A percentile compares a stretch with the other conserved stretches of the same genome.
Conservation (phyloP, 92 coral and sea anemone genomes). For the Palythoa grandis region DNA sequence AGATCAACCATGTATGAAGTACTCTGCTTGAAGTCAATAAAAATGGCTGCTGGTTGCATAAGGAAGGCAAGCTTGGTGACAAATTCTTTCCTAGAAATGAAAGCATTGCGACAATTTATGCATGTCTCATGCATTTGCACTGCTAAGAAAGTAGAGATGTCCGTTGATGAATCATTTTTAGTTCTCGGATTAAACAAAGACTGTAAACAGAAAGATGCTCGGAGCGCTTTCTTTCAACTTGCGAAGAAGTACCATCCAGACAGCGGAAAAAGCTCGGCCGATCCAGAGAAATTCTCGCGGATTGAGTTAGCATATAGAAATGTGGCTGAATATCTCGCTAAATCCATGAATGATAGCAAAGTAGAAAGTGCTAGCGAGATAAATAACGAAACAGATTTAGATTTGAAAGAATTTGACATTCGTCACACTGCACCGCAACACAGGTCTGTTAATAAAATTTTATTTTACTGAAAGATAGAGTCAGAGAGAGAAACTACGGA, state of each 20-base stretch:
- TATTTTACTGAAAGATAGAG: no score
- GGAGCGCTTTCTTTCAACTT: slow-evolving; percentile 24
- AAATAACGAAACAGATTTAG: neutral
- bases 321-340: slow-evolving; percentile 6
- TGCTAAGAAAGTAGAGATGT: neutral
- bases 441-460: neutral
- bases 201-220: slow-evolving; percentile 30
- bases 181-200: slow-evolving; percentile 25
- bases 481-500: no score
- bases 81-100: neutral
- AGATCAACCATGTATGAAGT: slow-evolving; percentile 1
- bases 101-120: slow-evolving; percentile 4
- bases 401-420: slow-evolving; percentile 37
- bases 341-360: neutral
- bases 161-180: slow-evolving; percentile 9
- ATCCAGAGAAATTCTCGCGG: slow-evolving; percentile 38
- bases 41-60: slow-evolving; percentile 9
- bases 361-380: neutral
- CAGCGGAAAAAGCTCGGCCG: slow-evolving; percentile 24
- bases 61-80: neutral
- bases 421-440: slow-evolving; percentile 47
- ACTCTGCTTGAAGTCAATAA: neutral
- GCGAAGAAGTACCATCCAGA: slow-evolving; percentile 40
- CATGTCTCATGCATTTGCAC: slow-evolving; percentile 8
- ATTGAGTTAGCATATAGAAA: slow-evolving; percentile 40